Conservation (phyloP, 2,113 vertebrate species). For the Bubo blakistoni region DNA sequence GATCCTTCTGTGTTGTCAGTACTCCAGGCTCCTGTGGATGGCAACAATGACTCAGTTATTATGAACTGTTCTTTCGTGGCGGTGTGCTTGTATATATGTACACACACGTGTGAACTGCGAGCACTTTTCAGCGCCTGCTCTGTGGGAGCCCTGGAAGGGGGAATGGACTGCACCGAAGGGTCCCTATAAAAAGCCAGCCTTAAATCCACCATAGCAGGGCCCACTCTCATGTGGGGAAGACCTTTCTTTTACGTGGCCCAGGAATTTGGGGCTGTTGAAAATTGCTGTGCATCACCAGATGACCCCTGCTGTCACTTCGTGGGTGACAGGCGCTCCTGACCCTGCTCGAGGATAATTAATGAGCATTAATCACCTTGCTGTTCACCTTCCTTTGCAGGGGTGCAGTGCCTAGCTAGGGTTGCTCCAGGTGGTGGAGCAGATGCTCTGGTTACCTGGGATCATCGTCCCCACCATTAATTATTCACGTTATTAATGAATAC, state of each 20-base stretch:
- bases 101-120: neutral
- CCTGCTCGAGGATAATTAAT: constrained; percentile 27
- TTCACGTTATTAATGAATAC: neutral
- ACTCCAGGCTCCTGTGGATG: constrained; percentile 61
- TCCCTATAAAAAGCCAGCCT: neutral
- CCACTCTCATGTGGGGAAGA: fast-evolving
- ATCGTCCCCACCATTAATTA: neutral
- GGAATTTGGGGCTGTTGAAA: neutral
- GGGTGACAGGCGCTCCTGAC: neutral
- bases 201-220: neutral
- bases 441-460: neutral
- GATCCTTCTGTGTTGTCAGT: neutral
- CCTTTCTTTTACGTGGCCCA: neutral
- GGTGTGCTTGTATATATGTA: neutral
- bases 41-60: constrained; percentile 61
- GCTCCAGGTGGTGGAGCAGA: constrained; percentile 18
- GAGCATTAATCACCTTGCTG: constrained; percentile 14
- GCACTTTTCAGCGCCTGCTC: neutral
- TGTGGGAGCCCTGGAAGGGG: neutral
- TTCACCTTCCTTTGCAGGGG: neutral
- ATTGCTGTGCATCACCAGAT: neutral
- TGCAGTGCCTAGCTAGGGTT: neutral
- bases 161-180: neutral
- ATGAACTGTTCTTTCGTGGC: neutral
- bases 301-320: neutral